Evolutionary conservation across 2,888 invertebrate species (phyloP).

Genomic region (Nephrocerus scutellatus): DNA sequence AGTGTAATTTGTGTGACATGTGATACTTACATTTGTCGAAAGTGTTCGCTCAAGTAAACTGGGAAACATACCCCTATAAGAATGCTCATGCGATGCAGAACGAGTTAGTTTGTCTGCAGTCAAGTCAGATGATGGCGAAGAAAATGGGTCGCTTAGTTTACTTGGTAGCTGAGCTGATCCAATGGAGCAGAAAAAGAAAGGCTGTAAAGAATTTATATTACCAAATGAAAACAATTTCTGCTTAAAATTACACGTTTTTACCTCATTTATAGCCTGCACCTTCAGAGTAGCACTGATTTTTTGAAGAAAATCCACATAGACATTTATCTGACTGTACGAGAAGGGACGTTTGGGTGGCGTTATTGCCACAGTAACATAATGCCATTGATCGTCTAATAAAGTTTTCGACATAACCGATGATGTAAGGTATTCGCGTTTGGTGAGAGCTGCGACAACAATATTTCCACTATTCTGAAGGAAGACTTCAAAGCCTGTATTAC

Average conservation of each 20-base stretch:
- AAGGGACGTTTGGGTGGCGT: constrained; percentile 52
- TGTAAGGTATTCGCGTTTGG: constrained; percentile 54
- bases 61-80: constrained; percentile 42
- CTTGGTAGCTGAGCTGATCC: constrained; percentile 39
- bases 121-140: too few relatives aligned
- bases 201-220: constrained; percentile 26
- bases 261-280: constrained; percentile 54
- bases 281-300: constrained; percentile 52
- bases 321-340: constrained; percentile 53
- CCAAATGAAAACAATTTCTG: not conserved
- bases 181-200: constrained; percentile 48
- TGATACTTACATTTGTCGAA: constrained; percentile 41
- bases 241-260: constrained; percentile 24
- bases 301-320: constrained; percentile 55
- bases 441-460: constrained; percentile 52
- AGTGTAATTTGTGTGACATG: not conserved
- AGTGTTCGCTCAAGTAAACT: constrained; percentile 45
- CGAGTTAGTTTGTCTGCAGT: constrained; percentile 27
- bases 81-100: constrained; percentile 37
- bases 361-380: constrained; percentile 51
- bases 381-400: constrained; percentile 51
- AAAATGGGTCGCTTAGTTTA: constrained; percentile 24
- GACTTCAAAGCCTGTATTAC: constrained; percentile 54
- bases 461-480: constrained; percentile 53
- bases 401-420: constrained; percentile 49